These are phyloP conservation scores for Harlomillsia oculata DNA, from an alignment of 1,140 invertebrate species.

Conservation along the genomic window DNA sequence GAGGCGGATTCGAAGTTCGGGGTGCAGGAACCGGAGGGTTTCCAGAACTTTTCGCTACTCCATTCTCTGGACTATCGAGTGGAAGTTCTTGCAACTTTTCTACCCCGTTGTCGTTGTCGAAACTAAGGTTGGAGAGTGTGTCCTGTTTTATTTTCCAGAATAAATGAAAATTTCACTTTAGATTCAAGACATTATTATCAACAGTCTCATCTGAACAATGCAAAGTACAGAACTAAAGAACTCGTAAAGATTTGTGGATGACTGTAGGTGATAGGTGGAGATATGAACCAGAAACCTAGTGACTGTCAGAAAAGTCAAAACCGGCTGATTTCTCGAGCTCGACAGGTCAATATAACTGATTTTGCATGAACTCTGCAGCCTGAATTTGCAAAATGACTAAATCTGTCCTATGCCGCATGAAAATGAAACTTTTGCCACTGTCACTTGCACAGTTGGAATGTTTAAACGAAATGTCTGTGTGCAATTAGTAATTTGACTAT, in stretches of 20 bases:
- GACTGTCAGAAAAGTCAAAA: not conserved
- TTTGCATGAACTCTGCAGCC: no score
- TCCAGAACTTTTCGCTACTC: not conserved
- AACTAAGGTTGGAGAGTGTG: slow-evolving; percentile 33
- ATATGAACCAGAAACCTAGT: not conserved
- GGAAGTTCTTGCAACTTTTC: not conserved
- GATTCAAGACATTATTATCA: not conserved
- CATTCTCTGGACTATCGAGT: not conserved
- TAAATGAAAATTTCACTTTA: not conserved
- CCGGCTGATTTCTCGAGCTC: not conserved
- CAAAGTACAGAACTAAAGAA: not conserved
- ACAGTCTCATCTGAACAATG: not conserved
- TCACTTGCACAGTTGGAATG: no score
- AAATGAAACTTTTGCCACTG: no score
- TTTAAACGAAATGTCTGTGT: no score
- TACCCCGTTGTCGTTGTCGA: slow-evolving; percentile 28
- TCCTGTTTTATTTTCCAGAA: no score
- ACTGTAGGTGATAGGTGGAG: not conserved
- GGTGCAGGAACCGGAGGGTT: slow-evolving; percentile 4
- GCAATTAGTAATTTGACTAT: no score
- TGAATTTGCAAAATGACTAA: no score
- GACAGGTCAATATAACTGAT: no score
- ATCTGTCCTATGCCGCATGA: no score
- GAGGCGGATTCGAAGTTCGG: not conserved
- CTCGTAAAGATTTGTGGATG: not conserved